Evolutionary conservation across 1,140 invertebrate species (phyloP).

Genomic region (Calliphora vicina): DNA sequence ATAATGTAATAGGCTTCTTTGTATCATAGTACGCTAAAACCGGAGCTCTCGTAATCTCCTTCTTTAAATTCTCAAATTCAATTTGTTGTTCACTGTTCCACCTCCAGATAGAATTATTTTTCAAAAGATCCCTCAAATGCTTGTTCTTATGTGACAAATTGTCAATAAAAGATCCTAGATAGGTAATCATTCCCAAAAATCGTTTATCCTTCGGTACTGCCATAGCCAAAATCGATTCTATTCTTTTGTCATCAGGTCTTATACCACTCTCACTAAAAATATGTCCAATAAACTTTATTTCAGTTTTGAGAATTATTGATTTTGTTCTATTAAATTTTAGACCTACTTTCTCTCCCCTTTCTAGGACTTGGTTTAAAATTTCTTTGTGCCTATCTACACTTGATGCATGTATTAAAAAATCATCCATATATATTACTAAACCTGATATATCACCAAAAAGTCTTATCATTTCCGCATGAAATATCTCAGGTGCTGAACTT

Average conservation of each 20-base stretch:
- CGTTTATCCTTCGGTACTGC: not conserved
- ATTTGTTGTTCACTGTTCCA: too few species aligned
- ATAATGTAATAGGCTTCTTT: not conserved
- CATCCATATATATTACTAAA: too few species aligned
- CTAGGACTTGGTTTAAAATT: slow-evolving; percentile 47
- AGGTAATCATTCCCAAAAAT: slow-evolving; percentile 17
- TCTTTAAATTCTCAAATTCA: too few species aligned
- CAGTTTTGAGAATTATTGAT: slow-evolving; percentile 40
- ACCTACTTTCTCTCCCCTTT: slow-evolving; percentile 8
- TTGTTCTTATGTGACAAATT: too few species aligned
- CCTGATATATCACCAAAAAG: too few species aligned
- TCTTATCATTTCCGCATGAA: too few species aligned
- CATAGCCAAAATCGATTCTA: slow-evolving; percentile 43
- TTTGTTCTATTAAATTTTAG: slow-evolving; percentile 29
- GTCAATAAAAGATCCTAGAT: too few species aligned
- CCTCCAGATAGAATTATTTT: too few species aligned
- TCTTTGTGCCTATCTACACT: slow-evolving; percentile 47
- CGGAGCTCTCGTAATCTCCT: not conserved
- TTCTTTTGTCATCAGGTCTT: slow-evolving; percentile 37
- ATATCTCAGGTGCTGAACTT: too few species aligned
- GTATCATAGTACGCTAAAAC: slow-evolving; percentile 20
- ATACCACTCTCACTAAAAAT: slow-evolving; percentile 48
- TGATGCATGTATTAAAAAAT: slow-evolving; percentile 48
- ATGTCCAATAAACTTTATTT: slow-evolving; percentile 59
- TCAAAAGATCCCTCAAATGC: too few species aligned